Evolutionary conservation across 2,113 vertebrate genomes (phyloP).

Genomic region (Tursiops truncatus): DNA sequence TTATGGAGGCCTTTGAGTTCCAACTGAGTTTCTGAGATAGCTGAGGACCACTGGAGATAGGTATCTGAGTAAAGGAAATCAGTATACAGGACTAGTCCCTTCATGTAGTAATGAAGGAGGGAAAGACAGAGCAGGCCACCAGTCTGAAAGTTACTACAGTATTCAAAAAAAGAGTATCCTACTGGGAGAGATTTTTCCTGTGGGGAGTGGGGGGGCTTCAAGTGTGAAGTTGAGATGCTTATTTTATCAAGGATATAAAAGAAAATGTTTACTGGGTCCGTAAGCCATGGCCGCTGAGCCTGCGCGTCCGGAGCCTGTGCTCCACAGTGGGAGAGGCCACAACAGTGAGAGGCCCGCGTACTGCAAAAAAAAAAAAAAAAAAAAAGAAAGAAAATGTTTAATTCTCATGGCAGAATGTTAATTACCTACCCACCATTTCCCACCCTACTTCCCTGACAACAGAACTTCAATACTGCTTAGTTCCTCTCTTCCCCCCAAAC

Average conservation of each 20-base stretch:
- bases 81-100: not conserved
- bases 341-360: no score
- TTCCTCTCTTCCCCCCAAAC: slow-evolving; percentile 10
- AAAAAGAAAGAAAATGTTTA: not conserved
- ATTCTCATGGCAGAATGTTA: not conserved
- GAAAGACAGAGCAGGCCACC: not conserved
- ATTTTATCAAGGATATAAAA: slow-evolving; percentile 23
- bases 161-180: not conserved
- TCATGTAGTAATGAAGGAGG: not conserved
- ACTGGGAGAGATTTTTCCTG: not conserved
- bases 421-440: not conserved
- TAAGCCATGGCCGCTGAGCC: no score
- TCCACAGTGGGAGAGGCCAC: no score
- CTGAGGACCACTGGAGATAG: not conserved
- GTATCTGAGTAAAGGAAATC: not conserved
- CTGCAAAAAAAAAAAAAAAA: no score
- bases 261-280: not conserved
- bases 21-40: not conserved
- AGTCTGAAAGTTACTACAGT: not conserved
- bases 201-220: fast-evolving
- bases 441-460: not conserved
- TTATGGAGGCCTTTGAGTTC: not conserved
- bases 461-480: not conserved
- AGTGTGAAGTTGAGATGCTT: not conserved
- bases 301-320: no score